Base-by-base conservation (phyloP, 2,888 invertebrate genomes). In the Opisthograptis luteolata region DNA sequence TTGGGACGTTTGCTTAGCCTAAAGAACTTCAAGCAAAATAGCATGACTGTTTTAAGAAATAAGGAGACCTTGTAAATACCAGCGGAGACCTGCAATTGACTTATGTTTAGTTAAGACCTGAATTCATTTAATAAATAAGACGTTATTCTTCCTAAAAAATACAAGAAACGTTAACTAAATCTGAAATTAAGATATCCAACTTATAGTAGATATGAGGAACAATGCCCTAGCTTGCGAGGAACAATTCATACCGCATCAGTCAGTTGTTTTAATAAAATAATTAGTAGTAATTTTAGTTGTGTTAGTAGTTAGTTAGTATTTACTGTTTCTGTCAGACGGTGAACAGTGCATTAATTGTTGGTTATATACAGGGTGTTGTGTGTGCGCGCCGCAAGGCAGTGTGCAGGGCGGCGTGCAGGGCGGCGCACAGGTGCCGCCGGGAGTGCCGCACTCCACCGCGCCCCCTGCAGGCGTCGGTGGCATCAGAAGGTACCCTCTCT, bases 331-430 rank as follows among this genome's bases (percentile, higher is more conserved):
- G 8, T 12, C 7, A 20, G 20, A 12, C 4, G n/a, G 2, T 19
- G 1, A 13, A 4, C 36, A 9, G 9, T n/a, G 13, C 3, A 32
- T n/a, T 17, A 37, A 27, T 15, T 8, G 27, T 34, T 28, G 37
- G 15, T 56, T 70, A 57, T 73, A 59, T 64, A 60, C 84, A 89
- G 89, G 89, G 80, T 88, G 85, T 81, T 86, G 87, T 82, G 91
- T 92, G 75, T 91, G 92, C 81, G 91, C 91, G 76, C 92, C 91
- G 76, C 91, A 92, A 72, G 93, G 93, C 88, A 91, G 81, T 91
- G 92, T 76, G 90, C 91, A 80, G 86, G 91, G 80, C 79, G 86
- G 82, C 75, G 86, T 84, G 75, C 87, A 87, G 69, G 86, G 84
- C 72, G 86, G 87, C 74, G 91, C 81, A 76, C 92, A 81, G 87